phyloP scores from a whole-genome alignment of 2,797 vertebrate genomes.

The Peromyscus nudipes region DNA sequence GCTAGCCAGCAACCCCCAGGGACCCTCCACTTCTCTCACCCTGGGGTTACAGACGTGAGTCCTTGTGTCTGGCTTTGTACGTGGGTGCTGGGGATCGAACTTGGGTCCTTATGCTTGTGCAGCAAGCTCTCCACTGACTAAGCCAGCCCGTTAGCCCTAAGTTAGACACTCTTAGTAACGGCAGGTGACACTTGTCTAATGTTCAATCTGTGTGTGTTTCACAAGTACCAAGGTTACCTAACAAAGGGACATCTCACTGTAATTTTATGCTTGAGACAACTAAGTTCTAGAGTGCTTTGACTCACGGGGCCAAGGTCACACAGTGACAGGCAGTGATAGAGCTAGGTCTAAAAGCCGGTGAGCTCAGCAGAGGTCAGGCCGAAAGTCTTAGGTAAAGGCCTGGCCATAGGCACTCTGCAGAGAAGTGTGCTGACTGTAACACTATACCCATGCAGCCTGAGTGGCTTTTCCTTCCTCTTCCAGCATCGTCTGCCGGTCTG shows the following conservation, averaged over 20 bases:
- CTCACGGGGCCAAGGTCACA: not conserved
- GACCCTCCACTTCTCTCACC: not conserved
- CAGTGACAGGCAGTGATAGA: not conserved
- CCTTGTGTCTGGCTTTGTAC: not conserved
- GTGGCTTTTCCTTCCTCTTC: not conserved
- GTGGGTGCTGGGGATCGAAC: not conserved
- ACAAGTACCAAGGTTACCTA: not conserved
- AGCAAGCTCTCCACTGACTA: too few relatives aligned
- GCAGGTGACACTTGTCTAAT: not conserved
- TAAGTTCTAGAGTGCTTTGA: not conserved
- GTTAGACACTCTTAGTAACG: not conserved
- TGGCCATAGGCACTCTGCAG: rapidly evolving
- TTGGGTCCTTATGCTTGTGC: not conserved
- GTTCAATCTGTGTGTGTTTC: not conserved
- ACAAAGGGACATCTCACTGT: not conserved
- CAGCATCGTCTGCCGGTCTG: rapidly evolving
- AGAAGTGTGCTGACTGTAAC: not conserved
- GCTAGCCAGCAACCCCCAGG: not conserved
- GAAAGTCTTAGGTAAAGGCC: not conserved
- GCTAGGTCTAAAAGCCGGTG: not conserved
- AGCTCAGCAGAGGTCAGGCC: not conserved
- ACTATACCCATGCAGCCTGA: rapidly evolving
- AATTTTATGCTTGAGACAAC: not conserved
- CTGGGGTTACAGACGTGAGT: not conserved
- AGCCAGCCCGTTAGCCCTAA: not conserved